Evolutionary conservation across 1,140 invertebrate genomes (phyloP).

Genomic region (Telenomus remus): DNA sequence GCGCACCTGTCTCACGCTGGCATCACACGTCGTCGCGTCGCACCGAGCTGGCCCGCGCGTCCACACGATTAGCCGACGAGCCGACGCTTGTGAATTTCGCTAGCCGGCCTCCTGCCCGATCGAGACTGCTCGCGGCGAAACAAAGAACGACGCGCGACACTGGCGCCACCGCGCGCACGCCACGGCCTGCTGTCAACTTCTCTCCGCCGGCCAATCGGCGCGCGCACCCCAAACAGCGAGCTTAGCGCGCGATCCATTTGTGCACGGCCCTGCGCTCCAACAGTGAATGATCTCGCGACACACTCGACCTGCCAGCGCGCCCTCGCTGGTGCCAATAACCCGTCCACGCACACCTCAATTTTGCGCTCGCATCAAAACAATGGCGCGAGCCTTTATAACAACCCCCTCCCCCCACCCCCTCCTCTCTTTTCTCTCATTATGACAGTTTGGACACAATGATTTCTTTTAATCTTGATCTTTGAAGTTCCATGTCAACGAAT

Average conservation of each 20-base stretch:
- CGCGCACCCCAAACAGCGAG: constrained; percentile 2
- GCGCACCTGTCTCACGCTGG: constrained; percentile 3
- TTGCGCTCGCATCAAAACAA: background rate
- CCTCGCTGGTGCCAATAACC: constrained; percentile 30
- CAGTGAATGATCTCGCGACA: constrained; percentile 38
- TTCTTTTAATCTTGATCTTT: no score
- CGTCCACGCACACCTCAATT: constrained; percentile 7
- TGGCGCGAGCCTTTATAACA: no score
- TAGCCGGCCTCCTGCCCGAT: constrained; percentile 69
- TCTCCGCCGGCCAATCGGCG: constrained; percentile 15
- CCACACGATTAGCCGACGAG: constrained; percentile 25
- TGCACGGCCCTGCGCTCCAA: constrained; percentile 12
- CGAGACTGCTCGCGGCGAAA: constrained; percentile 73
- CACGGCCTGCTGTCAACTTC: no score
- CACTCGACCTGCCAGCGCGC: constrained; percentile 17
- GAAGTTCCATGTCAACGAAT: no score
- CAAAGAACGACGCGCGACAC: constrained; percentile 75
- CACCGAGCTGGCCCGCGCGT: constrained; percentile 26
- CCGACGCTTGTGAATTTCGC: constrained; percentile 41
- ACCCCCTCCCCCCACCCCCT: background rate
- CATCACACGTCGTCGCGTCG: constrained; percentile 3
- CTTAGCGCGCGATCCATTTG: constrained; percentile 39
- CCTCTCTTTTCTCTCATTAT: background rate
- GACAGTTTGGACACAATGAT: no score
- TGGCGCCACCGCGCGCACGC: constrained; percentile 54